Conservation (phyloP, 1,140 invertebrate genomes). For the Pristionchus pacificus region DNA sequence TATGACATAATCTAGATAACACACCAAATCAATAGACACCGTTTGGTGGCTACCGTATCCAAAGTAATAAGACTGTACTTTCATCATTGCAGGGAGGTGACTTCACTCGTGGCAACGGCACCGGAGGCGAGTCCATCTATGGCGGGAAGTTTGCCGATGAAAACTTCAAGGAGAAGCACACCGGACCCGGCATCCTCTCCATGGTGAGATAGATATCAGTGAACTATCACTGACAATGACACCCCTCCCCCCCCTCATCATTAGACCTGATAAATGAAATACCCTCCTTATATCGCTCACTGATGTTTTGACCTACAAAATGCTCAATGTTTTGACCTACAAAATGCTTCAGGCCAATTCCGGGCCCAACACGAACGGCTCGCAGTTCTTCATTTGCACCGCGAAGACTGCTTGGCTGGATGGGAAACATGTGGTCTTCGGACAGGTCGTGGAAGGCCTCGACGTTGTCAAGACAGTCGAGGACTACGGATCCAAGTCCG, state of each 20-base stretch:
- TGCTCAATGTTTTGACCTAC: no score
- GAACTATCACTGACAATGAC: no score
- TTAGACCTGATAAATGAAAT: no score
- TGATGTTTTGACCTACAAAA: no score
- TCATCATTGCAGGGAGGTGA: constrained; percentile 71
- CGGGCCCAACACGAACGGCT: constrained; percentile 90
- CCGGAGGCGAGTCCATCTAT: constrained; percentile 92
- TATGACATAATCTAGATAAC: constrained; percentile 36
- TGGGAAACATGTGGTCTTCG: constrained; percentile 66
- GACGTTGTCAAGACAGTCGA: constrained; percentile 87
- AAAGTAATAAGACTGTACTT: no score
- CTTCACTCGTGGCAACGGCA: constrained; percentile 85
- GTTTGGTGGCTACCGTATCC: neutral
- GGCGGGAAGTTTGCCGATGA: constrained; percentile 84
- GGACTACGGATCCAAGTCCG: constrained; percentile 36
- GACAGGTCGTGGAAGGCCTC: constrained; percentile 81
- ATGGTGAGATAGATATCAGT: no score
- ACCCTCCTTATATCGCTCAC: no score
- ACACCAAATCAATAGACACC: no score
- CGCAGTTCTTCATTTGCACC: constrained; percentile 94
- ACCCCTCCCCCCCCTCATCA: no score
- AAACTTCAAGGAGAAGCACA: constrained; percentile 89
- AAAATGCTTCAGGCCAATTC: constrained; percentile 64
- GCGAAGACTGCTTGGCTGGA: constrained; percentile 73
- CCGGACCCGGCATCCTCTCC: constrained; percentile 78